Evolutionary conservation across 2,113 vertebrate species (phyloP), one percentile per base, ranked within the genome.

Genomic region (Oxyruncus cristatus): DNA sequence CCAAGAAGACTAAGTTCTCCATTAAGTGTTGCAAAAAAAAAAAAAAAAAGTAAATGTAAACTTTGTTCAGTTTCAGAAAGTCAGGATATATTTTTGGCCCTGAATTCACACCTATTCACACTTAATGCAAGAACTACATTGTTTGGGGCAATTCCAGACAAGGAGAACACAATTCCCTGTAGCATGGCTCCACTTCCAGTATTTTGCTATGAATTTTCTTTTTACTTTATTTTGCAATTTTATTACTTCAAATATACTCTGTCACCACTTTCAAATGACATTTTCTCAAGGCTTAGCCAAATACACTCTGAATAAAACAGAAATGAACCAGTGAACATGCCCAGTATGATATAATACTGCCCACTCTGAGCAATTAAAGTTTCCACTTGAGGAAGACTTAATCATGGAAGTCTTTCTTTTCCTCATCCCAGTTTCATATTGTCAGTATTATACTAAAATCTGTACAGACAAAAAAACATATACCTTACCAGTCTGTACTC

Each of bases 121-220:
- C 26, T 74, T 39, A 63, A 42, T 8, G 27, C 61, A 49, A 15
- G 39, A 91, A 12, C 46, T 80, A 55, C 3, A 3, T 42, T 83
- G 55, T 95, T 20, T 83, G 75, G 61, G 76, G 26, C 15, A 65
- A 78, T 72, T 89, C 66, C 53, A 93, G 66, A 59, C 12, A 4
- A 76, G 28, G 21, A 94, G 66, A 82, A 65, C 58, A 73, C 85
- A 91, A 79, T 95, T 95, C 80, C 81, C 70, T 96, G 92, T 95
- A 93, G 74, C 95, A 96, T 85, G 94, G 93, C 95, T 96, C 94
- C 95, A 96, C 92, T 94, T 97, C 88, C 93, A 94, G 92, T 88
- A 92, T 96, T 92, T 92, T 74, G 22, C 32, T 86, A 26, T 94
- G 68, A 93, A 96, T 91, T 91, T 93, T 84, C 37, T 83, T 85